Evolutionary conservation across 1,140 invertebrate species (phyloP).

Genomic region (Idris sp.): DNA sequence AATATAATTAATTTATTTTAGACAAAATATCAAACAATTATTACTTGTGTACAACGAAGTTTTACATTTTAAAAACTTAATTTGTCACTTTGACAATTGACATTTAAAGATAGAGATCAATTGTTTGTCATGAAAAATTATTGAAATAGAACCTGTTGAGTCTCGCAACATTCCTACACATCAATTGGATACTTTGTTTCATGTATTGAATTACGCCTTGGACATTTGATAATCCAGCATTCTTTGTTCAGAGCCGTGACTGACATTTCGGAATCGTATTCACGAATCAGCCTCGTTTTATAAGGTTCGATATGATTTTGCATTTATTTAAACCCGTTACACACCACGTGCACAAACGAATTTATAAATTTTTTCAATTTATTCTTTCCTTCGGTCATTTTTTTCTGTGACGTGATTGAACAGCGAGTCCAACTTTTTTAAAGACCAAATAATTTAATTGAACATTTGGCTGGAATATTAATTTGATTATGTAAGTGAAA

Average conservation of each 20-base stretch:
- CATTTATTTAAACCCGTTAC: conserved; percentile 35
- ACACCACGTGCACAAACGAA: conserved; percentile 21
- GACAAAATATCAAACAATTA: too few relatives aligned
- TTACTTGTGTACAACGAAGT: too few relatives aligned
- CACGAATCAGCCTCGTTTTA: conserved; percentile 51
- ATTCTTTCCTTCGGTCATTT: conserved; percentile 2
- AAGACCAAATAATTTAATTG: conserved; percentile 1
- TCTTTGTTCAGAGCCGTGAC: conserved; percentile 44
- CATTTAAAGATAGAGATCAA: conserved; percentile 24
- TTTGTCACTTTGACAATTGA: too few relatives aligned
- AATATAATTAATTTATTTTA: too few relatives aligned
- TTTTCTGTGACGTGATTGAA: conserved; percentile 11
- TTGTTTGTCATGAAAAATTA: conserved; percentile 28
- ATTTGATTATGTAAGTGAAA: conserved; percentile 8
- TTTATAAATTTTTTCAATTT: conserved; percentile 44
- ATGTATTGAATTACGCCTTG: conserved; percentile 53
- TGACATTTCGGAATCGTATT: conserved; percentile 56
- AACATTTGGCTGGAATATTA: neutral
- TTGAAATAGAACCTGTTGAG: conserved; percentile 48
- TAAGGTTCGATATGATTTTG: conserved; percentile 35
- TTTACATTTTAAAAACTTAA: too few relatives aligned
- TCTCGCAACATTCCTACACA: conserved; percentile 45
- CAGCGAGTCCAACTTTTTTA: neutral
- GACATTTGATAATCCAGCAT: conserved; percentile 58
- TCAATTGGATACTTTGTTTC: conserved; percentile 59